Evolutionary conservation across 2,797 vertebrate species (phyloP).

Genomic region (Euthynnus affinis): DNA sequence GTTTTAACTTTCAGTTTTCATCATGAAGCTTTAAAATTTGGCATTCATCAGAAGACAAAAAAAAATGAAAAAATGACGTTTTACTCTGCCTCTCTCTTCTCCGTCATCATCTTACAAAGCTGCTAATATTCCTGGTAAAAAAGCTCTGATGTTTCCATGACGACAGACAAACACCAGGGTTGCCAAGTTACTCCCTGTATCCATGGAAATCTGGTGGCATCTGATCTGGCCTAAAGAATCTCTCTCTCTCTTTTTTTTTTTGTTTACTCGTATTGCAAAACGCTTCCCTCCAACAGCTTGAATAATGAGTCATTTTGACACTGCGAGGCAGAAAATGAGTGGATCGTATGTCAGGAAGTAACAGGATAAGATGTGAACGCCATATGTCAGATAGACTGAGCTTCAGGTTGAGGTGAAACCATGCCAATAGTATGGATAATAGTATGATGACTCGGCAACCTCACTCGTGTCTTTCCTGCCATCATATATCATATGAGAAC

Average conservation of each 20-base stretch:
- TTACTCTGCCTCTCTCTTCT: background rate
- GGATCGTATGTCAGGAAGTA: constrained; percentile 25
- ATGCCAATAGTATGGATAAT: constrained; percentile 7
- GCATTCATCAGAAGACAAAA: background rate
- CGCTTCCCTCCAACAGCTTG: constrained; percentile 27
- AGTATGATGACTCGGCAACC: background rate
- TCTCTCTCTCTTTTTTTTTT: background rate
- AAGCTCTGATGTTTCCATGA: constrained; percentile 67
- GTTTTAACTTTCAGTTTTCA: background rate
- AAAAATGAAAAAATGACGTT: background rate
- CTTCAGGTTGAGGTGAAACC: constrained; percentile 38
- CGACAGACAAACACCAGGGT: constrained; percentile 73
- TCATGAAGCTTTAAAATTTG: background rate
- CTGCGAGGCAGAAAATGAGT: constrained; percentile 1
- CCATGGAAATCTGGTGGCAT: constrained; percentile 65
- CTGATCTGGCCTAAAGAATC: constrained; percentile 58
- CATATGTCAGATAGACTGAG: constrained; percentile 46
- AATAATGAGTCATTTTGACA: constrained; percentile 41
- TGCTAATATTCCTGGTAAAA: constrained; percentile 16
- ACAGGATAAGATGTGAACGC: constrained; percentile 32
- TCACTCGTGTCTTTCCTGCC: constrained; percentile 2
- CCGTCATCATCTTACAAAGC: constrained; percentile 23
- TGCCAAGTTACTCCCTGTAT: constrained; percentile 72
- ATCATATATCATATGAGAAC: background rate
- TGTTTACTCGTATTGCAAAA: constrained; percentile 36